Conservation (phyloP, 2,797 vertebrate species). For the Microctenopoma lineatum region DNA sequence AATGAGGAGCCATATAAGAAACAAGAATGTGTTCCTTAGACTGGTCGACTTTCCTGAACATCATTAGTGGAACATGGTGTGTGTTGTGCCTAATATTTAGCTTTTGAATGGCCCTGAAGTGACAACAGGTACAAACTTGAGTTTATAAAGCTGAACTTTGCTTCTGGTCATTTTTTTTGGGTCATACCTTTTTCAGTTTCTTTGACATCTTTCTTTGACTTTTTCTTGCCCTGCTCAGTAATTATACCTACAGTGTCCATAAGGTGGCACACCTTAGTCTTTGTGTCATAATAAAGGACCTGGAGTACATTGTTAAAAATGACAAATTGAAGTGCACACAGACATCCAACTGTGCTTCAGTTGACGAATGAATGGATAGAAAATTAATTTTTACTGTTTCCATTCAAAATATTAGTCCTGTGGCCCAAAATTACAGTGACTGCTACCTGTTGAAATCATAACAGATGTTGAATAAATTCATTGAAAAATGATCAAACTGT, state of each 20-base stretch:
- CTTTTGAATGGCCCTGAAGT: conserved; percentile 58
- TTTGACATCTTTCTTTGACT: neutral
- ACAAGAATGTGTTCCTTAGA: conserved; percentile 13
- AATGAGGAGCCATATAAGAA: conserved; percentile 24
- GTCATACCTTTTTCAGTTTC: conserved; percentile 14
- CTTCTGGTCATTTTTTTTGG: conserved; percentile 25
- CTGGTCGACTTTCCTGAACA: conserved; percentile 34
- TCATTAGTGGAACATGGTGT: conserved; percentile 47
- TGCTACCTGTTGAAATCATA: conserved; percentile 10
- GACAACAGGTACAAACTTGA: conserved; percentile 25
- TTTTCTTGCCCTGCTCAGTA: conserved; percentile 20
- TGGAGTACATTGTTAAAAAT: conserved; percentile 4
- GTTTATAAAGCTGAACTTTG: conserved; percentile 33
- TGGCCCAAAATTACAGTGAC: neutral
- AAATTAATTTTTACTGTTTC: neutral
- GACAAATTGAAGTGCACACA: conserved; percentile 2
- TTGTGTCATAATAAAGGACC: conserved; percentile 15
- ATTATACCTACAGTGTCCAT: conserved; percentile 57
- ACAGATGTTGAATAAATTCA: conserved; percentile 27
- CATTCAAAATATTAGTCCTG: neutral
- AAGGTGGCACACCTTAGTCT: conserved; percentile 56
- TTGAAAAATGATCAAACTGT: conserved; percentile 6
- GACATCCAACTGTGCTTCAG: conserved; percentile 1
- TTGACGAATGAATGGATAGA: neutral
- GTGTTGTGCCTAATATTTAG: conserved; percentile 68